Conservation (phyloP, 1,140 invertebrate species). For the Drosophila ogumai region DNA sequence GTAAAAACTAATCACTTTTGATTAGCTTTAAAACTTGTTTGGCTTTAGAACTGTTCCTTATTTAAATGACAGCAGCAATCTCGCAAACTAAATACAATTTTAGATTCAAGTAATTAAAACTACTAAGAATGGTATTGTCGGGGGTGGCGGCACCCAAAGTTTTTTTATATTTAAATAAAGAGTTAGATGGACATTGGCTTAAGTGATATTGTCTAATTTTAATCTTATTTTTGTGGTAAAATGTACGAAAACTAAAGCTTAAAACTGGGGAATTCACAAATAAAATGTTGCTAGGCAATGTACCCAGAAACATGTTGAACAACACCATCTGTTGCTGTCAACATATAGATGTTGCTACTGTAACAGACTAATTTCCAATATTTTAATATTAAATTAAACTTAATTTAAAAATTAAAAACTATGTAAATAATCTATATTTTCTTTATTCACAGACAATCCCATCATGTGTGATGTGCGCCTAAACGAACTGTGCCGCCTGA, state of each 20-base stretch:
- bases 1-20: too few relatives aligned
- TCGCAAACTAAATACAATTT: too few relatives aligned
- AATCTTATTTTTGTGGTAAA: neutral
- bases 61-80: too few relatives aligned
- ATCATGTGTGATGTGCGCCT: slow-evolving; percentile 90
- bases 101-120: too few relatives aligned
- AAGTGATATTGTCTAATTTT: too few relatives aligned
- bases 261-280: neutral
- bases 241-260: neutral
- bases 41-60: too few relatives aligned
- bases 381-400: neutral
- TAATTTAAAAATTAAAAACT: too few relatives aligned
- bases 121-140: too few relatives aligned
- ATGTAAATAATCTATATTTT: neutral
- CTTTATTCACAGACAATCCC: slow-evolving; percentile 89
- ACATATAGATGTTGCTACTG: neutral
- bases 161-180: too few relatives aligned
- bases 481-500: slow-evolving; percentile 88
- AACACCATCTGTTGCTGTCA: neutral
- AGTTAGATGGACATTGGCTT: too few relatives aligned
- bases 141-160: too few relatives aligned
- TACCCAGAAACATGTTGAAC: neutral
- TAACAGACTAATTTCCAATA: neutral
- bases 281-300: neutral
- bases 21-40: neutral